Conservation (phyloP, 2,888 invertebrate genomes). For the Rhagonycha fulva region DNA sequence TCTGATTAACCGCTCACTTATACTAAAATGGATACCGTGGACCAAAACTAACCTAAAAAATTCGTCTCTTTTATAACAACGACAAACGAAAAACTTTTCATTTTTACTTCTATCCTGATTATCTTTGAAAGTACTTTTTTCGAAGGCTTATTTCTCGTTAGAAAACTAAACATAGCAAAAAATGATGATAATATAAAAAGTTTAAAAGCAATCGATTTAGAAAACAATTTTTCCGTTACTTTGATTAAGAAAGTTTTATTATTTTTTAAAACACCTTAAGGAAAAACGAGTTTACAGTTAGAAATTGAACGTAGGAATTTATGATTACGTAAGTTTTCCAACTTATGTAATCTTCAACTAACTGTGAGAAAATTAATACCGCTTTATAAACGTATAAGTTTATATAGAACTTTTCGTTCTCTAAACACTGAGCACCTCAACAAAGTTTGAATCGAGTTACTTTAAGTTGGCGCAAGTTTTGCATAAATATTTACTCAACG, state of each 20-base stretch:
- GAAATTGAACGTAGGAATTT: conserved; percentile 3
- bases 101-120: background rate
- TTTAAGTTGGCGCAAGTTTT: conserved; percentile 34
- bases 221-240: background rate
- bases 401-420: conserved; percentile 11
- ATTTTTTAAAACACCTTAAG: background rate
- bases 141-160: background rate
- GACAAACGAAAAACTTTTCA: background rate
- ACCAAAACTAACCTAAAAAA: background rate
- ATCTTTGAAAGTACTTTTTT: background rate
- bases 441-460: conserved; percentile 24
- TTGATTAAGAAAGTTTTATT: background rate
- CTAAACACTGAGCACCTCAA: conserved; percentile 17
- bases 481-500: conserved; percentile 37
- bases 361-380: conserved; percentile 10
- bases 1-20: background rate
- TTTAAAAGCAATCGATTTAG: background rate
- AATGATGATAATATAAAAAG: background rate
- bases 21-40: background rate
- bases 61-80: too few relatives aligned
- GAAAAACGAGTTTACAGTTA: background rate
- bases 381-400: conserved; percentile 15
- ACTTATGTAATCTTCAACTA: conserved; percentile 10
- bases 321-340: conserved; percentile 4
- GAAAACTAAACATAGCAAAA: background rate